Evolutionary conservation across 2,113 vertebrate species (phyloP), one percentile per base, ranked within the genome.

Genomic region (Tapirus terrestris): DNA sequence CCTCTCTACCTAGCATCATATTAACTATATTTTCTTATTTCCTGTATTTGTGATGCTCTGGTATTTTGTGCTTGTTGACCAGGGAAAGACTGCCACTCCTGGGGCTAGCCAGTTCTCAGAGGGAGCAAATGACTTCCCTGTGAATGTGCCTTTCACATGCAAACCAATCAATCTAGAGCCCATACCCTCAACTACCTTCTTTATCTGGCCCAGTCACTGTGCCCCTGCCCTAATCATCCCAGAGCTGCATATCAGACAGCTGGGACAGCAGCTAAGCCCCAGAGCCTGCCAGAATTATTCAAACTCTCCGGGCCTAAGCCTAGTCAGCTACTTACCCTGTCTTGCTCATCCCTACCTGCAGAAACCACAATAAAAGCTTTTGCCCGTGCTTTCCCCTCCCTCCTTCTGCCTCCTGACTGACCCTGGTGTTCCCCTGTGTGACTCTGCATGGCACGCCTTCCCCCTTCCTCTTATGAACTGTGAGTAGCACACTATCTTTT

Each of bases 361-460:
- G 73, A 82, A 72, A 17, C 8, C 60, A 73, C 67, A 53, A 43
- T 4, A 33, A 31, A 73, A 6, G 2, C 29, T 51, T 36, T 33
- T 39, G 53, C 29, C n/a, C 29, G 43, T 13, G 31, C 72, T 56
- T 43, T n/a, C 18, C 16, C 56, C 43, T 61, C 14, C 6, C 6
- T 61, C 29, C 16, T 56, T 56, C 82, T 43, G 31, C 36, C 51
- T 58, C 51, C 61, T 21, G 45, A 65, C 70, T 3, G 39, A 53
- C 43, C 8, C 75, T 2, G 51, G n/a, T 31, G 43, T 48, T 23
- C 4, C 36, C 29, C 14, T 1, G 6, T 14, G 70, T 76, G 58
- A 21, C 60, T 48, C 16, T 9, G 21, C 6, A 0, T 43, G 29
- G 70, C 0, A 3, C 10, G 61, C 36, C 39, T 0, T 20, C 11